Conservation (phyloP, 2,113 vertebrate species). For the Hydropotes inermis region DNA sequence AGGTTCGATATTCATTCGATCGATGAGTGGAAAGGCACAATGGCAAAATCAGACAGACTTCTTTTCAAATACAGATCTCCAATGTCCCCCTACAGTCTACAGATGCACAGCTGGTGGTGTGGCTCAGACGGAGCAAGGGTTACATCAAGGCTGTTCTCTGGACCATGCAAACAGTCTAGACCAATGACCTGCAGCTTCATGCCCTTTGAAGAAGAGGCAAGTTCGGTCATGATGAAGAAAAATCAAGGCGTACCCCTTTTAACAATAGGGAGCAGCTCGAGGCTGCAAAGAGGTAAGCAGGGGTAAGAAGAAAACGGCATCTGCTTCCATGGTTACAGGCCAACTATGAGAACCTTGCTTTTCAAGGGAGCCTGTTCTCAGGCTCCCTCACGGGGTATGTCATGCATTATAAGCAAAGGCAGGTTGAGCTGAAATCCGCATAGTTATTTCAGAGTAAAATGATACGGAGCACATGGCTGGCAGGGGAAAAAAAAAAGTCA, state of each 20-base stretch:
- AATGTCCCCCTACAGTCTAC: conserved; percentile 93
- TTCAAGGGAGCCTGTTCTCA: conserved; percentile 95
- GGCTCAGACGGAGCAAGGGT: conserved; percentile 94
- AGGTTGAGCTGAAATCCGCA: conserved; percentile 89
- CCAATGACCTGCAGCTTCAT: conserved; percentile 95
- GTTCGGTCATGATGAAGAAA: conserved; percentile 94
- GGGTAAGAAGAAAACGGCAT: conserved; percentile 92
- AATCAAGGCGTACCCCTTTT: conserved; percentile 91
- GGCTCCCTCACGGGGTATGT: conserved; percentile 94
- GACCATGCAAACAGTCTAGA: conserved; percentile 98
- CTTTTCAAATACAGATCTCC: conserved; percentile 98
- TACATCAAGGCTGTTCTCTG: conserved; percentile 97
- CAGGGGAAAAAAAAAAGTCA: conserved; percentile 85
- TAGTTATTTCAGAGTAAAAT: conserved; percentile 92
- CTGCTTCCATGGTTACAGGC: conserved; percentile 99
- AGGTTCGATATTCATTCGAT: conserved; percentile 99
- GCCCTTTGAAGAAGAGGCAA: conserved; percentile 97
- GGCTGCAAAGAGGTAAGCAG: conserved; percentile 98
- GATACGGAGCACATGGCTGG: conserved; percentile 90
- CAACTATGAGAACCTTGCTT: conserved; percentile 96
- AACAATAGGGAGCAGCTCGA: conserved; percentile 94
- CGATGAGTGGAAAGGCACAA: conserved; percentile 99
- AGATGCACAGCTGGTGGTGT: conserved; percentile 91
- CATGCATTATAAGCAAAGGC: conserved; percentile 92
- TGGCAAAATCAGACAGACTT: conserved; percentile 96